Conservation (phyloP, 1,140 invertebrate species). For the Heliconius melpomene region DNA sequence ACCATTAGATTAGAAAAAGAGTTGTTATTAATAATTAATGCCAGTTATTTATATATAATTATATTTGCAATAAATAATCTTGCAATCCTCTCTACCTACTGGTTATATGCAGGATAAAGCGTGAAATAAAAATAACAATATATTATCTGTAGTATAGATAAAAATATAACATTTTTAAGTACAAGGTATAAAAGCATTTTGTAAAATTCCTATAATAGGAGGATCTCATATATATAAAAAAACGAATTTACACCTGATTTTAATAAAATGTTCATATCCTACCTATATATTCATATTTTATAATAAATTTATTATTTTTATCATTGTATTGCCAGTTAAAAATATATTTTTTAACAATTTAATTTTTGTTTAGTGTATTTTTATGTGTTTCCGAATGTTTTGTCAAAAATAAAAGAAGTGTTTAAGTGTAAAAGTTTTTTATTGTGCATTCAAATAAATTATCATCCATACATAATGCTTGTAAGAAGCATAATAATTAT, state of each 20-base stretch:
- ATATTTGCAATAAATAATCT: too few species aligned
- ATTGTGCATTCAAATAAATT: slow-evolving; percentile 70
- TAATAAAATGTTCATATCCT: not conserved
- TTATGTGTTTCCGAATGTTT: slow-evolving; percentile 1
- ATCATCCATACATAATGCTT: slow-evolving; percentile 50
- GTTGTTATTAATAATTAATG: too few species aligned
- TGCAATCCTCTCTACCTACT: too few species aligned
- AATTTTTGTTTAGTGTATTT: not conserved
- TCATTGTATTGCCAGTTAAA: not conserved
- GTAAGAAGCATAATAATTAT: slow-evolving; percentile 52
- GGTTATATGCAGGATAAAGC: too few species aligned
- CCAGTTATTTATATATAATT: too few species aligned
- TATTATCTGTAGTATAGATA: not conserved
- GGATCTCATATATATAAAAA: slow-evolving; percentile 7
- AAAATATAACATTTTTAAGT: not conserved
- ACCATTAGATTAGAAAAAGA: too few species aligned
- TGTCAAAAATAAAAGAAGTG: slow-evolving; percentile 36
- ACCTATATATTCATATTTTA: not conserved
- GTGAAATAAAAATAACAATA: too few species aligned
- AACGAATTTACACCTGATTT: slow-evolving; percentile 11
- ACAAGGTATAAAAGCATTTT: slow-evolving; percentile 7
- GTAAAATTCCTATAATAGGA: slow-evolving; percentile 2
- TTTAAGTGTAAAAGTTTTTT: slow-evolving; percentile 62
- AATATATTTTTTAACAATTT: not conserved
- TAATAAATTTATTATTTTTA: not conserved